A percentile compares a stretch with the other conserved stretches of the same genome.
phyloP scores from a whole-genome alignment of 2,888 invertebrate species.

The Morpho deidamia region DNA sequence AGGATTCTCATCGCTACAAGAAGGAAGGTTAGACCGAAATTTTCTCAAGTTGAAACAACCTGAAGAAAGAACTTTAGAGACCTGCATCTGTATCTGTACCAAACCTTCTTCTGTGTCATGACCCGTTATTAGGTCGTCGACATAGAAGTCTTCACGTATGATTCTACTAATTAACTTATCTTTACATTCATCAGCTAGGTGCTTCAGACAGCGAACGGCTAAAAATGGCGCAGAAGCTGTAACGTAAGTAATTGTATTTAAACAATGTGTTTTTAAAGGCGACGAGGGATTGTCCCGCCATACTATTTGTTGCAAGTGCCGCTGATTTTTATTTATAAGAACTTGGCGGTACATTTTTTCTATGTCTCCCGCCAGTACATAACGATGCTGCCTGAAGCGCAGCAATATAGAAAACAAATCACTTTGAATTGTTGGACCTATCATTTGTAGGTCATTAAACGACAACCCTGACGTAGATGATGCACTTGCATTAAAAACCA shows the following conservation, averaged over 20 bases:
- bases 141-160: constrained; percentile 17
- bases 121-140: constrained; percentile 17
- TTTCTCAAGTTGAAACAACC: too few species aligned
- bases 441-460: constrained; percentile 37
- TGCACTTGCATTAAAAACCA: neutral
- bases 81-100: neutral
- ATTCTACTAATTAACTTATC: too few species aligned
- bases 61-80: too few species aligned
- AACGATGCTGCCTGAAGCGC: too few species aligned
- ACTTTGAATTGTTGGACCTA: too few species aligned
- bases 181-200: too few species aligned
- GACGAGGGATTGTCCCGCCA: constrained; percentile 26
- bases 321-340: constrained; percentile 25
- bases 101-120: constrained; percentile 8
- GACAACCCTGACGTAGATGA: constrained; percentile 30
- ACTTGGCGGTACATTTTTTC: constrained; percentile 31
- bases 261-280: constrained; percentile 10
- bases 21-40: too few species aligned
- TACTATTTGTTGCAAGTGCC: too few species aligned
- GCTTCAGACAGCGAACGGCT: too few species aligned
- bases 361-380: constrained; percentile 40
- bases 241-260: too few species aligned
- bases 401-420: constrained; percentile 22
- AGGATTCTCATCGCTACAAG: too few species aligned
- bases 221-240: too few species aligned